Base-by-base conservation (phyloP, 2,888 invertebrate genomes). In the Torymus auratus region DNA sequence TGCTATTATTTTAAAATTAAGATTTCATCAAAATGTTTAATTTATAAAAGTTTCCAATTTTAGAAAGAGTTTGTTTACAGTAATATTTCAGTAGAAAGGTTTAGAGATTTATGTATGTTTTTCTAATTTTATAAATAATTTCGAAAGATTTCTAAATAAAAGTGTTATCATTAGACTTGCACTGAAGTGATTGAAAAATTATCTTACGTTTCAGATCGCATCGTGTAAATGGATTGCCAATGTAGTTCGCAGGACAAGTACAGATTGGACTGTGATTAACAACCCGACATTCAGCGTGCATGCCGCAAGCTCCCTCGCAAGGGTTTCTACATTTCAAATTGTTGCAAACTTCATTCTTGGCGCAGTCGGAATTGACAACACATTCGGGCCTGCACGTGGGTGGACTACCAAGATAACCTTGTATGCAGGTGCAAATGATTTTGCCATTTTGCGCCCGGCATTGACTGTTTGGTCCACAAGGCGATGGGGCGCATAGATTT, bases 291-390 rank as follows among this genome's bases (percentile, higher is more conserved):
- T 93, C 92, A 12, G 96, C 94, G 84, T 93, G 92, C 65, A 93
- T 91, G 41, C 96, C 96, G 88, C 96, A 96, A 28, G 94, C 92
- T 52, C 95, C 95, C 20, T 93, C 92, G 87, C 96, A 96, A 20
- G 96, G 95, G 89, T 96, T 94, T 74, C 93, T 93, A 88, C 96
- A 96, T 91, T 95, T 95, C 84, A 94, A 94, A 88, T 95, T 95
- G 80, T 94, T 94, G 86, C 95, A 96, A 2, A 95, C 95, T 90
- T 93, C 92, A 86, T 94, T 93, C 80, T 92, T 91, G 56, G 94
- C 90, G 90, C 96, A 96, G 88, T 96, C 96, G 1, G 95, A 93
- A 85, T 94, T 95, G 2, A 94, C 93, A 50, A 94, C 92, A 88
- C 95, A 95, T 90, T 95, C 95, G 12, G 95, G 95, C 82, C 95